Evolutionary conservation across 2,797 vertebrate genomes (phyloP).

Genomic region (Syncerus caffer): DNA sequence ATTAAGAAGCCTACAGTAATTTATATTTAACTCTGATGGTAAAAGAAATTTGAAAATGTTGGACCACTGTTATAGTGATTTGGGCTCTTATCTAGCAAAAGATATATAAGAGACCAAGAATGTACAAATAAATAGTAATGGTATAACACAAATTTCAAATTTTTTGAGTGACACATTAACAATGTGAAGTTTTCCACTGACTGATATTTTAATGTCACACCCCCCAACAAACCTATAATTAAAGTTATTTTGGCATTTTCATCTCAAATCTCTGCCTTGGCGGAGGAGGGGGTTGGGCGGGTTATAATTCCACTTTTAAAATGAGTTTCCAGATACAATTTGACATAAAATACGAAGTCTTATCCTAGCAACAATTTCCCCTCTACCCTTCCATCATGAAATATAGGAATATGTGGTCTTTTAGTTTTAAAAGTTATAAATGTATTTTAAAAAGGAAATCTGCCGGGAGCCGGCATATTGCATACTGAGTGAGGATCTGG

Average conservation of each 20-base stretch:
- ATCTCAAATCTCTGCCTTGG: conserved; percentile 56
- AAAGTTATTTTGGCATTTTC: conserved; percentile 76
- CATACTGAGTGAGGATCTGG: no score
- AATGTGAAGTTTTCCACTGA: conserved; percentile 68
- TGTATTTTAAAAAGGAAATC: neutral
- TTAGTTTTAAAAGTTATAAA: conserved; percentile 24
- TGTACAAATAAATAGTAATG: conserved; percentile 74
- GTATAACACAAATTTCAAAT: conserved; percentile 71
- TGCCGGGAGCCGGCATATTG: no score
- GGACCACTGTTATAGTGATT: conserved; percentile 12
- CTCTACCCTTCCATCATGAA: conserved; percentile 20
- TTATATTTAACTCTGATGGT: conserved; percentile 53
- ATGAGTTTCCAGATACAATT: conserved; percentile 70
- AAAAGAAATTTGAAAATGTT: conserved; percentile 42
- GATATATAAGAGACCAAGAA: conserved; percentile 51
- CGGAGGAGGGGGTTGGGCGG: conserved; percentile 40
- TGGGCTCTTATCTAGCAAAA: conserved; percentile 30
- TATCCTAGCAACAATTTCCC: conserved; percentile 59
- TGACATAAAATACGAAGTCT: conserved; percentile 72
- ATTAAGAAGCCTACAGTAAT: neutral
- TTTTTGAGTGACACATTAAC: conserved; percentile 67
- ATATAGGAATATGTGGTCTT: neutral
- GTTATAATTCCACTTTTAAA: conserved; percentile 75
- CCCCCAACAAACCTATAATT: conserved; percentile 71
- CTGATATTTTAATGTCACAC: conserved; percentile 73